These are phyloP conservation scores for Tokudaia muenninki DNA, from an alignment of 2,797 vertebrate genomes.

Conservation along the genomic window DNA sequence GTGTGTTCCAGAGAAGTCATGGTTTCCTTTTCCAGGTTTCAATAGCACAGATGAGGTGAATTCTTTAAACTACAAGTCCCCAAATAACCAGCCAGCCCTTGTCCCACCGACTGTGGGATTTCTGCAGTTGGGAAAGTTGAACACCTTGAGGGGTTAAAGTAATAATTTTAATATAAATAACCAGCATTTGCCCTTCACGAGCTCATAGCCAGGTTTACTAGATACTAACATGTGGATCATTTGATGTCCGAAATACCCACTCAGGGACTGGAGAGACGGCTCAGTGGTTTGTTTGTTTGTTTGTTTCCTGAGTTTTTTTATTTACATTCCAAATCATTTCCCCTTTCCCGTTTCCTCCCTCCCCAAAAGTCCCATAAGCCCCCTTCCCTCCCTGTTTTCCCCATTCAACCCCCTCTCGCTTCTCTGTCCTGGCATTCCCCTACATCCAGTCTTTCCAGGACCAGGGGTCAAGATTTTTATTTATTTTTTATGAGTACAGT, in stretches of 20 bases:
- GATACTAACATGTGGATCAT: neutral
- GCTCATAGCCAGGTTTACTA: neutral
- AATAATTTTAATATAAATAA: neutral
- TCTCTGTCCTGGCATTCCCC: too few species aligned
- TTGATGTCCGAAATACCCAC: neutral
- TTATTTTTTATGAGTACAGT: too few species aligned
- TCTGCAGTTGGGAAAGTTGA: neutral
- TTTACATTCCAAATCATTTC: too few species aligned
- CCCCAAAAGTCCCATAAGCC: too few species aligned
- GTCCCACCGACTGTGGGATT: neutral
- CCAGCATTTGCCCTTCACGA: neutral
- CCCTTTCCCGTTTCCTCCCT: too few species aligned
- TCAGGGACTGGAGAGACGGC: neutral
- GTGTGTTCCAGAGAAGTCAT: neutral
- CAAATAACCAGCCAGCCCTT: neutral
- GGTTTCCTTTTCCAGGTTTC: neutral
- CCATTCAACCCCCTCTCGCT: too few species aligned
- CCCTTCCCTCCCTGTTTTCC: too few species aligned
- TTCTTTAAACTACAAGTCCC: neutral
- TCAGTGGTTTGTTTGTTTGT: neutral
- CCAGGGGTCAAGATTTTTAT: too few species aligned
- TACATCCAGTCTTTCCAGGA: too few species aligned
- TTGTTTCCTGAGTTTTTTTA: too few species aligned
- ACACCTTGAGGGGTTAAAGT: slow-evolving; percentile 28
- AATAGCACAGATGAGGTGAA: neutral